Conservation (phyloP, 2,888 invertebrate genomes). For the Torymus aiolomorphi region DNA sequence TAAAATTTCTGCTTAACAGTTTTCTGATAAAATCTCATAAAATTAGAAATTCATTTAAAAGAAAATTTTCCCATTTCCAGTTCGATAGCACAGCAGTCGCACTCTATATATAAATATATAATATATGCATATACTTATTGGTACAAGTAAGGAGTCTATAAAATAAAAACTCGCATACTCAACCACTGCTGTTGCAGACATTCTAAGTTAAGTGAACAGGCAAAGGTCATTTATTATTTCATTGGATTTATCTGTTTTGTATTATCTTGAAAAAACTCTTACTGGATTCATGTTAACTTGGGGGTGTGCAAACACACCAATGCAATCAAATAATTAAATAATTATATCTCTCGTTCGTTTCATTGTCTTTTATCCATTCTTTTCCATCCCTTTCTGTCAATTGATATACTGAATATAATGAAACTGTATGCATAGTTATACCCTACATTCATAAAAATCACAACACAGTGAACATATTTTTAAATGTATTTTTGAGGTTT, state of each 20-base stretch:
- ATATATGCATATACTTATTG: constrained; percentile 51
- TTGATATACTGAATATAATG: constrained; percentile 51
- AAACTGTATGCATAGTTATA: too few species aligned
- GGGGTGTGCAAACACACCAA: constrained; percentile 40
- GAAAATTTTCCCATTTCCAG: constrained; percentile 19
- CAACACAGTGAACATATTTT: background rate
- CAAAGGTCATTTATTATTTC: constrained; percentile 54
- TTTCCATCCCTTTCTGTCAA: constrained; percentile 6
- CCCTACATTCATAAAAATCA: too few species aligned
- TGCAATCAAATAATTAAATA: constrained; percentile 49
- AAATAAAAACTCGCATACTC: constrained; percentile 58
- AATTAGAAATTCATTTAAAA: background rate
- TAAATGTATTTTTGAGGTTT: too few species aligned
- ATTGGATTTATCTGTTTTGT: constrained; percentile 49
- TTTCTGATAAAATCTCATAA: background rate
- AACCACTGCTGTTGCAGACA: constrained; percentile 54
- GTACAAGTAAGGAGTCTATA: constrained; percentile 54
- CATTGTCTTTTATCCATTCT: constrained; percentile 19
- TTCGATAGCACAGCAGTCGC: constrained; percentile 45
- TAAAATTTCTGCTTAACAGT: background rate
- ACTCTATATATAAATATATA: constrained; percentile 23
- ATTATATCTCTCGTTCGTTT: constrained; percentile 39
- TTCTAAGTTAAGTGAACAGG: constrained; percentile 54
- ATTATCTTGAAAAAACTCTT: constrained; percentile 44
- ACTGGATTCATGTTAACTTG: constrained; percentile 50